These are phyloP conservation scores for Urocyon cinereoargenteus DNA, from an alignment of 2,797 vertebrate genomes.

Conservation along the genomic window DNA sequence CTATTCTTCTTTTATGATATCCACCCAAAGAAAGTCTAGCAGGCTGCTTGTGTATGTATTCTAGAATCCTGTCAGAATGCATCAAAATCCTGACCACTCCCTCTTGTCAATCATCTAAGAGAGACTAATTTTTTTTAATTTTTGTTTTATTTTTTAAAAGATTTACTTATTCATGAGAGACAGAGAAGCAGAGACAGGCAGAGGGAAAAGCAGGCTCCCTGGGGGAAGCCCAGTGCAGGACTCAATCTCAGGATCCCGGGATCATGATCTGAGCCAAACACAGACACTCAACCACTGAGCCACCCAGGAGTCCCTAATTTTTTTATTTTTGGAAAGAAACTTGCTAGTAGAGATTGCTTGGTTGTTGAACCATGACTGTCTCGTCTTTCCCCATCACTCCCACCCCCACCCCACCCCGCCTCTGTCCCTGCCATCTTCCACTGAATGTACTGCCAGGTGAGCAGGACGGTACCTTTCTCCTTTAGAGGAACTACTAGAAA, in stretches of 20 bases:
- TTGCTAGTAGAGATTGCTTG: background rate
- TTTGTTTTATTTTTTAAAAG: background rate
- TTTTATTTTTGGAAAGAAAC: background rate
- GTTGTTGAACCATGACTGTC: background rate
- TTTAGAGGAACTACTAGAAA: background rate
- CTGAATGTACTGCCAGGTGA: background rate
- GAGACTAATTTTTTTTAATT: background rate
- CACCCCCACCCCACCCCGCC: background rate
- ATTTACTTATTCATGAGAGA: background rate
- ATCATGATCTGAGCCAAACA: no score
- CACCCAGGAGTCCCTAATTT: no score
- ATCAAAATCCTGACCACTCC: background rate
- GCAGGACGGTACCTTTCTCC: no score
- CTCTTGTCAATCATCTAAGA: accelerated
- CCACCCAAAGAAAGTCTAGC: background rate
- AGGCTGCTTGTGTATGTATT: slow-evolving; percentile 16
- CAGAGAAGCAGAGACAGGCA: no score
- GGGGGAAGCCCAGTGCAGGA: no score
- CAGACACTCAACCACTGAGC: no score
- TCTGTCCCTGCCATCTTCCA: background rate
- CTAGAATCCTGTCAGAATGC: background rate
- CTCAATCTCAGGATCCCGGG: no score
- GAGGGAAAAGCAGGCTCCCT: no score
- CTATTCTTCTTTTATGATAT: background rate
- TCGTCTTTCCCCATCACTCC: background rate